A percentile compares a stretch with the other conserved stretches of the same genome.
These are phyloP conservation scores for Coelinius sp. DNA, from an alignment of 2,888 invertebrate species.

Conservation along the genomic window DNA sequence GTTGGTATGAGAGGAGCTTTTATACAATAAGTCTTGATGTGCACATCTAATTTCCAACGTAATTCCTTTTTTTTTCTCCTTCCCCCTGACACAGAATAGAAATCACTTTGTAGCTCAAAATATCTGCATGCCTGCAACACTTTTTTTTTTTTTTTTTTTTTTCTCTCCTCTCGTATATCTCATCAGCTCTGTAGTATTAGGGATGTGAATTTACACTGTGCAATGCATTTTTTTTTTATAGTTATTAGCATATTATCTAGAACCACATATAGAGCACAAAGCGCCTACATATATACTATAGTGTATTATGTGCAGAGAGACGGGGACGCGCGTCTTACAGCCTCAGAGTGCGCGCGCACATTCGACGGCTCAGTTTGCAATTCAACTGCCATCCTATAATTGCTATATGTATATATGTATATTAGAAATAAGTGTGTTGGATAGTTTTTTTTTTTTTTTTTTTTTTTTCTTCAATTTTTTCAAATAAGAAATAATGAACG, in stretches of 20 bases:
- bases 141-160: no score
- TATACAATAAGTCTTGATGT: background rate
- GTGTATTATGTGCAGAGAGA: no score
- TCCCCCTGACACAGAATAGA: background rate
- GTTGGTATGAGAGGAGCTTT: background rate
- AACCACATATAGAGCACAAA: slow-evolving; percentile 13
- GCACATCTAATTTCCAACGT: background rate
- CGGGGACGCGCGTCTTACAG: no score
- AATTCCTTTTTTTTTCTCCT: background rate
- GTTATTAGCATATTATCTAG: background rate
- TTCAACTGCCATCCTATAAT: no score
- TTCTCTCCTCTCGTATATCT: background rate
- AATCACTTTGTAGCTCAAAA: background rate
- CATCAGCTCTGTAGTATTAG: background rate
- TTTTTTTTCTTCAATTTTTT: no score
- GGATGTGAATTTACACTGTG: background rate
- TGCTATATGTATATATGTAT: no score
- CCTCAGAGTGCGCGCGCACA: no score
- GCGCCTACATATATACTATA: slow-evolving; percentile 22
- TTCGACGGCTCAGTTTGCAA: slow-evolving; percentile 15
- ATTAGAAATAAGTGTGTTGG: no score
- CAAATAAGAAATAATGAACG: no score
- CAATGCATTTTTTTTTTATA: background rate
- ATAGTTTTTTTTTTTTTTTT: no score
- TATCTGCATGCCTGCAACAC: no score